Evolutionary conservation across 2,797 vertebrate species (phyloP).

Genomic region (Phataginus tricuspis): DNA sequence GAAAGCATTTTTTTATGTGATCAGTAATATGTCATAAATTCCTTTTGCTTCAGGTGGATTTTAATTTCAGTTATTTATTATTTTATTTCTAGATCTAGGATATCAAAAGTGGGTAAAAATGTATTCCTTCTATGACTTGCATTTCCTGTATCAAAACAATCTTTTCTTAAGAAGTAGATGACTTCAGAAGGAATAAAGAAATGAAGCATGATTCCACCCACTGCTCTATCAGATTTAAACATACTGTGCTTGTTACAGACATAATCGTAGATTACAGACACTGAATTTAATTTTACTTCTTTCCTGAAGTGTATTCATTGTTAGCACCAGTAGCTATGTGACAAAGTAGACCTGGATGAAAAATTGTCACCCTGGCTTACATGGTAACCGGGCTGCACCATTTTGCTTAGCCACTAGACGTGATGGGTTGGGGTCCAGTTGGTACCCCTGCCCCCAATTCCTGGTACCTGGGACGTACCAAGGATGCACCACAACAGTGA

Average conservation of each 20-base stretch:
- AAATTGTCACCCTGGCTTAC: not conserved
- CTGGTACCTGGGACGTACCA: not conserved
- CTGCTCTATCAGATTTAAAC: not conserved
- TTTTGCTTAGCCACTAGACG: not conserved
- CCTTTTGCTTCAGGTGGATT: not conserved
- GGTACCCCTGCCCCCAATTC: fast-evolving
- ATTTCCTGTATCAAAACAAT: not conserved
- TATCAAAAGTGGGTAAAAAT: not conserved
- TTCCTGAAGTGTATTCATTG: not conserved
- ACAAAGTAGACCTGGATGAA: not conserved
- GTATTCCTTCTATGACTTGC: not conserved
- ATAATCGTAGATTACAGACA: not conserved
- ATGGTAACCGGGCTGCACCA: not conserved
- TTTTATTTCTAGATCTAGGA: not conserved
- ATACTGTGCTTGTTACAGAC: not conserved
- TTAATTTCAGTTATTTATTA: conserved; percentile 23
- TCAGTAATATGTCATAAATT: not conserved
- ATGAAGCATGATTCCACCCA: not conserved
- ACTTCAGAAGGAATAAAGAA: not conserved
- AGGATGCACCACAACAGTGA: not conserved
- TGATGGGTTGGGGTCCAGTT: not conserved
- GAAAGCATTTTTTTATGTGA: not conserved
- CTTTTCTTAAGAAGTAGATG: not conserved
- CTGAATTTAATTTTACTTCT: not conserved
- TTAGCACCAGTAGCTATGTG: not conserved